Percentiles rank a stretch among this genome's conserved stretches.
phyloP scores from a whole-genome alignment of 2,797 vertebrate genomes.

The Cercopithecus neglectus region DNA sequence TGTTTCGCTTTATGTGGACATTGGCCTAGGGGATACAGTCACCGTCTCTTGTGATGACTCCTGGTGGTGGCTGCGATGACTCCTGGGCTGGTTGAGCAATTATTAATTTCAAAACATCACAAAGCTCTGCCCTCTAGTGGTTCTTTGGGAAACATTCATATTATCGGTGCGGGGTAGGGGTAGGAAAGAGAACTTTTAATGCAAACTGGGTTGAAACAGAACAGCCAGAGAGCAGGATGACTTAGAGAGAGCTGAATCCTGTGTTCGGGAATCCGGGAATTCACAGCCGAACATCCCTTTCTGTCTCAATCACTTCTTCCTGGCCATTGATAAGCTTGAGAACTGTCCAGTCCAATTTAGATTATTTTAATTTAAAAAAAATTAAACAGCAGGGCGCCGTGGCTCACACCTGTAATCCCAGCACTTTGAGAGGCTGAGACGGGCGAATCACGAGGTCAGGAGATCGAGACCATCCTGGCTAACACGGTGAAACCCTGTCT shows the following conservation, averaged over 20 bases:
- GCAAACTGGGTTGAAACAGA: not conserved
- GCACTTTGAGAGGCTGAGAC: too few relatives aligned
- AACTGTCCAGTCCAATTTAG: not conserved
- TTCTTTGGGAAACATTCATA: slow-evolving; percentile 62
- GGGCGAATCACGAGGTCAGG: too few relatives aligned
- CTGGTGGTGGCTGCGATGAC: too few relatives aligned
- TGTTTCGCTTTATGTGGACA: not conserved
- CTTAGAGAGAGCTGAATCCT: not conserved
- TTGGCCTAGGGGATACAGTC: not conserved
- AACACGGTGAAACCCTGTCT: too few relatives aligned
- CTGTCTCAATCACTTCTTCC: not conserved
- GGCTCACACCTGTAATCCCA: too few relatives aligned
- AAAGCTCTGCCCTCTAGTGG: slow-evolving; percentile 83
- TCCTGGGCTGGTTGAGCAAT: not conserved
- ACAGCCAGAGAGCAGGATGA: not conserved
- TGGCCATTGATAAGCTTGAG: not conserved
- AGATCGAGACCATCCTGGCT: too few relatives aligned
- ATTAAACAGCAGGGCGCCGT: too few relatives aligned
- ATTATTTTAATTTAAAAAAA: not conserved
- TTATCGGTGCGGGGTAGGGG: not conserved
- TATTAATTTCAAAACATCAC: not conserved
- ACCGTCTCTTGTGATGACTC: not conserved
- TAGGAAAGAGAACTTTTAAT: not conserved
- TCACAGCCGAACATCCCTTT: not conserved
- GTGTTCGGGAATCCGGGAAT: not conserved